Percentiles rank a stretch among this genome's conserved stretches.
Conservation (phyloP, 2,888 invertebrate species). For the Tinea trinotella region DNA sequence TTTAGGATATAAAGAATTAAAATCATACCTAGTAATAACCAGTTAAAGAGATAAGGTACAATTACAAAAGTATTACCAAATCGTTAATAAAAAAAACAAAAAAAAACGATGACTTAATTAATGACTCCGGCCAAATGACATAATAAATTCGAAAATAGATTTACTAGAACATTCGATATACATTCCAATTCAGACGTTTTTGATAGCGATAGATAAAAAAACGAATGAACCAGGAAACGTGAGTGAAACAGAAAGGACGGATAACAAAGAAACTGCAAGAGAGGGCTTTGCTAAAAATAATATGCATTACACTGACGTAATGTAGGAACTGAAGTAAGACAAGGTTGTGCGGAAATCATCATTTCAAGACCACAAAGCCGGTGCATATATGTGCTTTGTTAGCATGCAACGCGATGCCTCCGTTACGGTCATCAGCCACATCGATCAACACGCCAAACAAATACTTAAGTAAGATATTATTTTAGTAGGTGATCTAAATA, state of each 20-base stretch:
- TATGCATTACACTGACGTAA: constrained; percentile 45
- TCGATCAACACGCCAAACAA: not conserved
- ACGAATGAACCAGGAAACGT: not conserved
- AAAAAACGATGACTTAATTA: not conserved
- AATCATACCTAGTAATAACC: too few species aligned
- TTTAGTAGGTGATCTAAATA: constrained; percentile 14
- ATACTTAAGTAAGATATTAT: constrained; percentile 5
- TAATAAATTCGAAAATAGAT: constrained; percentile 3
- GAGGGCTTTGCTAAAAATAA: constrained; percentile 2
- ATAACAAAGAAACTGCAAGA: constrained; percentile 15
- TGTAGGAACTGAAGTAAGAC: constrained; percentile 49
- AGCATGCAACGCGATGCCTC: constrained; percentile 32
- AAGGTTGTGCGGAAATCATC: constrained; percentile 61
- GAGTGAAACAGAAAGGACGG: not conserved
- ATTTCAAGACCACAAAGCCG: constrained; percentile 41
- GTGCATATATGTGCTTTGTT: constrained; percentile 39
- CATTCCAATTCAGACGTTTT: not conserved
- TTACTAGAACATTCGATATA: constrained; percentile 11
- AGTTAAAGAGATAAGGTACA: not conserved
- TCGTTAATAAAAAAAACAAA: not conserved
- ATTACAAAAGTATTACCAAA: not conserved
- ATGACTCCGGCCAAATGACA: not conserved
- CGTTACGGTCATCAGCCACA: constrained; percentile 10
- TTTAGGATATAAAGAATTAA: too few species aligned
- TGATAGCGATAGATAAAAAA: not conserved